Conservation (phyloP, 2,113 vertebrate species). For the Cromileptes altivelis region DNA sequence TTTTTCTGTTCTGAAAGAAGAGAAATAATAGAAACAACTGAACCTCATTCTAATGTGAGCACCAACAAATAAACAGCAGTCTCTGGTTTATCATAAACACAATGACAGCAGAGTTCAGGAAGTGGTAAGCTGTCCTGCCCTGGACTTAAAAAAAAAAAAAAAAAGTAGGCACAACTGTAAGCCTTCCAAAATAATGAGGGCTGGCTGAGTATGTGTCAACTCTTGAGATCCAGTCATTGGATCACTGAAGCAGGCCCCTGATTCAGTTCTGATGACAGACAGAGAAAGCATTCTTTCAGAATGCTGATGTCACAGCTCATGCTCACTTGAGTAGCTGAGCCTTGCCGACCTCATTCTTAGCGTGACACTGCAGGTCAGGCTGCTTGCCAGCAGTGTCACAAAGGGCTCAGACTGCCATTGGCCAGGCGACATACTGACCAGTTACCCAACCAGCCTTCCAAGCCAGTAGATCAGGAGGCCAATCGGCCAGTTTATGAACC, state of each 20-base stretch:
- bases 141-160: not conserved
- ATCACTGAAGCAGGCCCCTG: not conserved
- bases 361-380: conserved; percentile 42
- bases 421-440: not conserved
- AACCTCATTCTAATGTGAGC: not conserved
- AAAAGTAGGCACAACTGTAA: not conserved
- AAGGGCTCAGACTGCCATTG: conserved; percentile 14
- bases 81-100: not conserved
- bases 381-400: conserved; percentile 30
- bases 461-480: not conserved
- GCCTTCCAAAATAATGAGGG: not conserved
- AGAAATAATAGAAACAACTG: not conserved
- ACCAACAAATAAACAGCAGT: not conserved
- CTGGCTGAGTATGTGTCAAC: not conserved
- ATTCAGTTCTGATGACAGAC: conserved; percentile 1
- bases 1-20: not conserved
- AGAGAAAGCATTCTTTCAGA: conserved; percentile 16
- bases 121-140: not conserved
- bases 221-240: not conserved
- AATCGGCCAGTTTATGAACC: not conserved
- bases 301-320: conserved; percentile 58
- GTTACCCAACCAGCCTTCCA: not conserved
- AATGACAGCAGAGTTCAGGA: not conserved
- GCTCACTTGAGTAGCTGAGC: conserved; percentile 11
- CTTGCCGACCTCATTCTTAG: conserved; percentile 59